Conservation (phyloP, 37 sponge, comb jelly and placozoan genomes). For the Spongilla lacustris region DNA sequence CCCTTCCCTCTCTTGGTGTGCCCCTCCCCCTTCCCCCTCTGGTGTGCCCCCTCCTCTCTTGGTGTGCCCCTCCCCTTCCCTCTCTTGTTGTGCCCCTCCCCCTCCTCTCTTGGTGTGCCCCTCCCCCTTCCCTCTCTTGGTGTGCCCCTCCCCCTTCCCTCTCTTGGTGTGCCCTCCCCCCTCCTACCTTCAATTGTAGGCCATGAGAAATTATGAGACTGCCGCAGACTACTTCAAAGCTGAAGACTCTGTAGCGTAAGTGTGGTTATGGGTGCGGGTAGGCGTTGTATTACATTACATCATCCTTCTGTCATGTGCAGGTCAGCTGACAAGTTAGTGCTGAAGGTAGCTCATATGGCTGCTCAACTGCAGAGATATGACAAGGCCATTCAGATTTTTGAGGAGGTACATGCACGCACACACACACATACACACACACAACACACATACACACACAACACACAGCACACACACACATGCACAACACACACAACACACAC, state of each 20-base stretch:
- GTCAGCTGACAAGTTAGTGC: constrained; percentile 86
- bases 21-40: not conserved
- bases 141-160: not conserved
- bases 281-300: not conserved
- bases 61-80: not conserved
- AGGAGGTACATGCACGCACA: constrained; percentile 65
- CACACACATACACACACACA: not conserved
- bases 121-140: not conserved
- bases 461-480: not conserved
- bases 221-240: constrained; percentile 92
- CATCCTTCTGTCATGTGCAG: constrained; percentile 52
- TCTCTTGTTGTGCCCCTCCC: not conserved
- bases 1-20: not conserved
- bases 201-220: constrained; percentile 80
- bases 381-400: constrained; percentile 88
- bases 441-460: not conserved
- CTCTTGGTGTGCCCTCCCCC: not conserved
- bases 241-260: constrained; percentile 83
- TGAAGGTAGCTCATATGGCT: constrained; percentile 84
- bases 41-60: no score
- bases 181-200: not conserved
- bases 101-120: not conserved
- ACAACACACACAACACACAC: not conserved
- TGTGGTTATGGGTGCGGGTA: not conserved
- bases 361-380: constrained; percentile 79